These are phyloP conservation scores for Forpus xanthops DNA, from an alignment of 2,797 vertebrate species.

Conservation along the genomic window DNA sequence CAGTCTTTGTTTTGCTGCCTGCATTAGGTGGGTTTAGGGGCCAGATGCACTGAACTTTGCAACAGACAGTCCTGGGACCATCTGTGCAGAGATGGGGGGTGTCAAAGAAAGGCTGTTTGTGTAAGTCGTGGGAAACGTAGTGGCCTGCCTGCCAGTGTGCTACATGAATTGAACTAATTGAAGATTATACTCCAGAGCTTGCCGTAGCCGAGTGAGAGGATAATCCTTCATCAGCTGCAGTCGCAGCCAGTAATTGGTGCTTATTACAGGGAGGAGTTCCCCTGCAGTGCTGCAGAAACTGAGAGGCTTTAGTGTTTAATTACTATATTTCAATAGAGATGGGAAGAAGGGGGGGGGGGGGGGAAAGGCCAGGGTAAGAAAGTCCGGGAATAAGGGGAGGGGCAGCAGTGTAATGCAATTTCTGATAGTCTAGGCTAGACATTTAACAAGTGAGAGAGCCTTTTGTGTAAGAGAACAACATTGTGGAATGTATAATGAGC, in stretches of 20 bases:
- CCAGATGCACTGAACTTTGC: slow-evolving; percentile 79
- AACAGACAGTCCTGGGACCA: slow-evolving; percentile 76
- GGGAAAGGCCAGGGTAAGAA: slow-evolving; percentile 34
- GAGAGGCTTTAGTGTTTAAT: slow-evolving; percentile 86
- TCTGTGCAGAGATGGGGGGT: slow-evolving; percentile 77
- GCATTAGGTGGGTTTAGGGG: slow-evolving; percentile 74
- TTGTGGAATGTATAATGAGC: slow-evolving; percentile 71
- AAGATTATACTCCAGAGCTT: slow-evolving; percentile 82
- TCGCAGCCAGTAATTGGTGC: slow-evolving; percentile 83
- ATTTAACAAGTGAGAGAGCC: slow-evolving; percentile 61
- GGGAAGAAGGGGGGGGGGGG: slow-evolving; percentile 19
- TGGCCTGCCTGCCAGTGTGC: slow-evolving; percentile 74
- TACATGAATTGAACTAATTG: slow-evolving; percentile 86
- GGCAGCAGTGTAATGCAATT: slow-evolving; percentile 57
- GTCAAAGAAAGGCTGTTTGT: slow-evolving; percentile 79
- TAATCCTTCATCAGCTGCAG: slow-evolving; percentile 87
- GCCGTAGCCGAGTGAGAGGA: slow-evolving; percentile 79
- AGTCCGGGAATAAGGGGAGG: slow-evolving; percentile 60
- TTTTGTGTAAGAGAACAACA: slow-evolving; percentile 77
- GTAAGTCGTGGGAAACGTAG: slow-evolving; percentile 85
- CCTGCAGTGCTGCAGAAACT: slow-evolving; percentile 82
- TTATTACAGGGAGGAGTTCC: slow-evolving; percentile 83
- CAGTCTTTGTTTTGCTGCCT: slow-evolving; percentile 71
- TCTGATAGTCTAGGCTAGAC: slow-evolving; percentile 69
- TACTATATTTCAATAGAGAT: slow-evolving; percentile 77